Evolutionary conservation across 1,140 invertebrate genomes (phyloP).

Genomic region (Solenopsis invicta): DNA sequence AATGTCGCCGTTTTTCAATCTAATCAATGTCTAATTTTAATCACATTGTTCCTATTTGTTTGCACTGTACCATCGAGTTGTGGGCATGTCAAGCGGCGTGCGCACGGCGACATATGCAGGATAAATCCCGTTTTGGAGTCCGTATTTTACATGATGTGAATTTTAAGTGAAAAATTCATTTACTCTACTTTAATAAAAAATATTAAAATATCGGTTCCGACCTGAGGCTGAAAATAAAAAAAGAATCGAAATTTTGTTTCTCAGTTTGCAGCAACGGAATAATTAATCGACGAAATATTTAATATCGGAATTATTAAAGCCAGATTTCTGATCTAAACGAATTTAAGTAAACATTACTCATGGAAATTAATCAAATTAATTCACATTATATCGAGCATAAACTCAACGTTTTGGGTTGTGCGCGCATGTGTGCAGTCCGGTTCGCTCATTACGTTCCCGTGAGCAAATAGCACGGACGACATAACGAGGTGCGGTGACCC

Average conservation of each 20-base stretch:
- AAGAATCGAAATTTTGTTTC: neutral
- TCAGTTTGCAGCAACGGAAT: neutral
- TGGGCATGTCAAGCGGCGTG: conserved; percentile 13
- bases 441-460: conserved; percentile 33
- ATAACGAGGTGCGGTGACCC: conserved; percentile 51
- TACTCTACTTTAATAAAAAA: neutral
- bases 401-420: conserved; percentile 2
- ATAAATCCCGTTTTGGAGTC: neutral
- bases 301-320: conserved; percentile 11
- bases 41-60: neutral
- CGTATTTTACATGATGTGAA: neutral
- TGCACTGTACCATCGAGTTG: too few relatives aligned
- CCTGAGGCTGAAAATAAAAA: neutral
- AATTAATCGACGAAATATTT: neutral
- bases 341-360: neutral
- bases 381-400: neutral
- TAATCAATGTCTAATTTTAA: conserved; percentile 10
- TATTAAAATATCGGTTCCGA: neutral
- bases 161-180: neutral
- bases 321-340: neutral
- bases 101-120: neutral
- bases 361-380: conserved; percentile 19
- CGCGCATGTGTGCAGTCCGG: neutral
- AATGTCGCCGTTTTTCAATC: neutral
- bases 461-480: conserved; percentile 54